Conservation (phyloP, 2,888 invertebrate genomes). For the Serripes groenlandicus region DNA sequence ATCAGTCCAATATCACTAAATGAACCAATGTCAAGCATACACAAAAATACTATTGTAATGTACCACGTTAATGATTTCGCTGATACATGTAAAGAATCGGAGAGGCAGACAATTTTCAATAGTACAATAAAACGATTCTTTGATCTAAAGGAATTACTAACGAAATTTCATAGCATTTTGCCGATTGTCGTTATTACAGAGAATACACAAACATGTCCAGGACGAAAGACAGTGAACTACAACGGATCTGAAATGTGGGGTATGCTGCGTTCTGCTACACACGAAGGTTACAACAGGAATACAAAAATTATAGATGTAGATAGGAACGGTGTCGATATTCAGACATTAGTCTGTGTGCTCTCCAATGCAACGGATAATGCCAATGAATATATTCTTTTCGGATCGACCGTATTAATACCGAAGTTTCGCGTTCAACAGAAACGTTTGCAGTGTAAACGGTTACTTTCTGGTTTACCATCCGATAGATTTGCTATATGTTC, state of each 20-base stretch:
- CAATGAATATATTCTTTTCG: background rate
- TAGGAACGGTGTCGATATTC: background rate
- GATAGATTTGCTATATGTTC: background rate
- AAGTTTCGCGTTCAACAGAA: background rate
- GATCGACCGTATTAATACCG: background rate
- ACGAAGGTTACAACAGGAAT: conserved; percentile 6
- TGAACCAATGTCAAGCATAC: background rate
- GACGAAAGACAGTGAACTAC: background rate
- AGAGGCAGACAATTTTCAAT: background rate
- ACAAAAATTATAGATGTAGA: conserved; percentile 13
- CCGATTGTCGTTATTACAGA: conserved; percentile 8
- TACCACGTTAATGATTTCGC: background rate
- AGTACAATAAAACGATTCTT: background rate
- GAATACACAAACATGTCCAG: background rate
- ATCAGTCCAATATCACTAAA: background rate
- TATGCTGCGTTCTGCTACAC: conserved; percentile 23
- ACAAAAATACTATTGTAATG: background rate
- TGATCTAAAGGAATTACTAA: background rate
- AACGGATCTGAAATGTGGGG: conserved; percentile 30
- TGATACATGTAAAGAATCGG: background rate
- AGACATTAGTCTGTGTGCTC: background rate
- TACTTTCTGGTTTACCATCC: background rate
- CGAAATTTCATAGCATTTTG: background rate
- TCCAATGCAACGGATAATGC: background rate
- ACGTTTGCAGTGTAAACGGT: background rate